Conservation (phyloP, 2,797 vertebrate species). For the Microtus agrestis region DNA sequence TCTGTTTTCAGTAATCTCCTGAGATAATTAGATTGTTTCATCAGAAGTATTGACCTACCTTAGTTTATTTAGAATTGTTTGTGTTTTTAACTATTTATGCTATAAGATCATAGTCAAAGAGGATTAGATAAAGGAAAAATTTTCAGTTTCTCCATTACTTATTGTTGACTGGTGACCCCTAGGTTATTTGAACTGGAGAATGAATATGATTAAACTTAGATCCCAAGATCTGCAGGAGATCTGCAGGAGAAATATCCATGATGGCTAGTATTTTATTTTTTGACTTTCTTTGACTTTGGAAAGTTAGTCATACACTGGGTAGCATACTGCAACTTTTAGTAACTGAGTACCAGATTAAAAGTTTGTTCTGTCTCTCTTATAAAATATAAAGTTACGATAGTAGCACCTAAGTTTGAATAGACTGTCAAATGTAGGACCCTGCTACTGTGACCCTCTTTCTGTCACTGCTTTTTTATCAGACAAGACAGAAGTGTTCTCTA, state of each 20-base stretch:
- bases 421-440: background rate
- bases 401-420: constrained; percentile 22
- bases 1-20: constrained; percentile 38
- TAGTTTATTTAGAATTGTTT: constrained; percentile 42
- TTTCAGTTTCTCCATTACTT: constrained; percentile 58
- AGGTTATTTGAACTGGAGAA: constrained; percentile 57
- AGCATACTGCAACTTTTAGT: constrained; percentile 21
- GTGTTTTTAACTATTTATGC: constrained; percentile 4
- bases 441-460: constrained; percentile 4
- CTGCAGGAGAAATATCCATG: constrained; percentile 41
- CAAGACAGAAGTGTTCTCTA: constrained; percentile 38
- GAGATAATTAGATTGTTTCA: constrained; percentile 50
- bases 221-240: constrained; percentile 29
- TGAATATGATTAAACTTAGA: constrained; percentile 5
- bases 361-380: constrained; percentile 48
- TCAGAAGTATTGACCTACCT: background rate
- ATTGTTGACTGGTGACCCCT: background rate
- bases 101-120: constrained; percentile 46
- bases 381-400: constrained; percentile 39
- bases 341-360: constrained; percentile 51
- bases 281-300: constrained; percentile 31
- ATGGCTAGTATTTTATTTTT: constrained; percentile 43
- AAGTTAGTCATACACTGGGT: background rate
- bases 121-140: background rate
- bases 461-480: constrained; percentile 54